Base-by-base conservation (phyloP, 2,113 vertebrate genomes). In the Silurus glanis region DNA sequence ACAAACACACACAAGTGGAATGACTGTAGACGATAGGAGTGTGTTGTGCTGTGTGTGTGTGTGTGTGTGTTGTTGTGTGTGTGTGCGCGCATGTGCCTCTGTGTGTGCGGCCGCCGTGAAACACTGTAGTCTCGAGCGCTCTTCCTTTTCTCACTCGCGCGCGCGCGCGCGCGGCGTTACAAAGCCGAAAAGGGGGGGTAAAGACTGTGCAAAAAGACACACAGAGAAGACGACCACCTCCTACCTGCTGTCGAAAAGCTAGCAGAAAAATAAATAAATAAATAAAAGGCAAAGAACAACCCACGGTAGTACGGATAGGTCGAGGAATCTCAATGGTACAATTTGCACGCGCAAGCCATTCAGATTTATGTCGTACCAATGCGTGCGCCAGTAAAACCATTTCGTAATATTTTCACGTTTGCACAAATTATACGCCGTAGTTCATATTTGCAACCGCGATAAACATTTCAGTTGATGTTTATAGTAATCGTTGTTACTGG, bases 11-110 rank as follows among this genome's bases (percentile, higher is more conserved):
- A 90, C 90, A 89, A 47, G 71, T 45, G 19, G 53, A 88, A 67
- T 86, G 89, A 86, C 84, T 90, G 89, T 89, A 89, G 66, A 76
- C 89, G 71, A 72, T 85, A n/a, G 8, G 37, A 49, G 13, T 75
- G 86, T n/a, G 80, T 28, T 37, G 37, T 37, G 37, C 37, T 37
- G 37, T 79, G 82, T 23, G 81, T 19, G 62, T 45, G 61, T 21
- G 66, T 53, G 58, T 13, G 82, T 21, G 55, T 80, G 71, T 55
- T 62, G 49, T 56, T 64, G 61, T 23, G 56, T 47, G 51, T 53
- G 64, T 45, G 45, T 37, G 85, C 1, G 56, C 13, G 61, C 81
- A 53, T 25, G 69, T 69, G 37, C 37, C 37, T 37, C 37, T 2
- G 85, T 80, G 82, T 81, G 66, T 85, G 58, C 23, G 67, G 86